A percentile compares a stretch with the other conserved stretches of the same genome.
Conservation (phyloP, 2,888 invertebrate genomes). For the Oscheius sp. region DNA sequence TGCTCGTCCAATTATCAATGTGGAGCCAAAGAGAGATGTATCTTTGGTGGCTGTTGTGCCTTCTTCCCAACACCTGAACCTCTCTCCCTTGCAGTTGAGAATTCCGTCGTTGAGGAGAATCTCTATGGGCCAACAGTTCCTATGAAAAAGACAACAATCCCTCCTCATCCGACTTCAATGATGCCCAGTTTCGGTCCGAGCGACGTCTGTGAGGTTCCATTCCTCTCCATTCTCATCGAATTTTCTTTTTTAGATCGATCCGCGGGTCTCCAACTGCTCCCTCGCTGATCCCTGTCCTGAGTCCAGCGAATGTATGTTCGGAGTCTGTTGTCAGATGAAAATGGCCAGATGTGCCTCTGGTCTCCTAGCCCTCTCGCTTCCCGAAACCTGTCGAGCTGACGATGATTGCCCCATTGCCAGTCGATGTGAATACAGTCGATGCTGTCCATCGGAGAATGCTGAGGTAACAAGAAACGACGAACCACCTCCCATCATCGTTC, state of each 20-base stretch:
- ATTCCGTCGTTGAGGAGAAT: slow-evolving; percentile 13
- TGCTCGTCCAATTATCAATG: slow-evolving; percentile 52
- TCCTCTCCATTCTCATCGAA: background rate
- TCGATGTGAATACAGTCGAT: slow-evolving; percentile 53
- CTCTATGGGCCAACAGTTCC: background rate
- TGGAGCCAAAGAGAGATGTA: slow-evolving; percentile 44
- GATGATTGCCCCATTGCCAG: slow-evolving; percentile 59
- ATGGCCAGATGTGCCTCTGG: slow-evolving; percentile 45
- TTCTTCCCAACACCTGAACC: slow-evolving; percentile 21
- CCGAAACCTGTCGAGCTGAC: slow-evolving; percentile 39
- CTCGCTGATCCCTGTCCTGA: slow-evolving; percentile 54
- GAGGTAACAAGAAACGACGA: slow-evolving; percentile 25
- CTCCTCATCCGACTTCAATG: slow-evolving; percentile 10
- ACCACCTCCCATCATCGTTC: background rate
- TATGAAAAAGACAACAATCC: background rate
- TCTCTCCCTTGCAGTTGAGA: slow-evolving; percentile 16
- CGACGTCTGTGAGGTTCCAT: slow-evolving; percentile 22
- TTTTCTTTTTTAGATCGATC: slow-evolving; percentile 31
- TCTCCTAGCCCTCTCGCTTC: slow-evolving; percentile 48
- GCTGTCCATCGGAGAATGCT: slow-evolving; percentile 48
- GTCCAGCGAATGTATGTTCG: slow-evolving; percentile 53
- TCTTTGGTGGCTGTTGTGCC: slow-evolving; percentile 55
- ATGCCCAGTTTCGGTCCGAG: slow-evolving; percentile 24
- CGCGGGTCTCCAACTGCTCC: slow-evolving; percentile 42
- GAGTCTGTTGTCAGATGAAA: slow-evolving; percentile 48